Evolutionary conservation across 2,888 invertebrate species (phyloP).

Genomic region (Apodemia zela): DNA sequence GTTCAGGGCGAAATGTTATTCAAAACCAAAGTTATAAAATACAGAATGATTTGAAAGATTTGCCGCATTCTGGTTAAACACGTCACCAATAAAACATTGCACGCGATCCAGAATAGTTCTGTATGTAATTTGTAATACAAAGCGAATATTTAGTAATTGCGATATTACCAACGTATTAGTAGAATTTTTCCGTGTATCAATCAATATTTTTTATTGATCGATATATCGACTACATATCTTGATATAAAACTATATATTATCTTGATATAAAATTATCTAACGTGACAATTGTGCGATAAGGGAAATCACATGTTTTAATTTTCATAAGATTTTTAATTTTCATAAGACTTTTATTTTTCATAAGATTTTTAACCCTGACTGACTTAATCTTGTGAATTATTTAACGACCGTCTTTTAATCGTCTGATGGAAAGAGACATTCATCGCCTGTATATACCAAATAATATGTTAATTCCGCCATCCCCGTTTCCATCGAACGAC

Average conservation of each 20-base stretch:
- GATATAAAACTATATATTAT: too few species aligned
- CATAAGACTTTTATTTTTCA: background rate
- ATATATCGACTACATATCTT: background rate
- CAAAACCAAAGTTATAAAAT: constrained; percentile 19
- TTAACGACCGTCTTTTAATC: too few species aligned
- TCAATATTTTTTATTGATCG: constrained; percentile 4
- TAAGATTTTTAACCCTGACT: background rate
- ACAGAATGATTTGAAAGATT: constrained; percentile 25
- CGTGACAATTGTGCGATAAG: background rate
- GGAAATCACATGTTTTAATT: background rate
- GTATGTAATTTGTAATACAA: background rate
- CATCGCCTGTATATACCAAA: too few species aligned
- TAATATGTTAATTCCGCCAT: too few species aligned
- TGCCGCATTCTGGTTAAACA: constrained; percentile 12
- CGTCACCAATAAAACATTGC: constrained; percentile 9
- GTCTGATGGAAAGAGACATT: too few species aligned
- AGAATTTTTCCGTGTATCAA: constrained; percentile 3
- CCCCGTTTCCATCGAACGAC: too few species aligned
- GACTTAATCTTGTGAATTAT: too few species aligned
- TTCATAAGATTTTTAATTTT: too few species aligned
- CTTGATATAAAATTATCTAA: background rate
- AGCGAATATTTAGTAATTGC: constrained; percentile 1
- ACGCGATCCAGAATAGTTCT: constrained; percentile 17
- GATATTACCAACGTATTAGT: background rate
- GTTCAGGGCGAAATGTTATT: constrained; percentile 12